Evolutionary conservation across 2,888 invertebrate genomes (phyloP).

Genomic region (Alloscopus bannaensis): DNA sequence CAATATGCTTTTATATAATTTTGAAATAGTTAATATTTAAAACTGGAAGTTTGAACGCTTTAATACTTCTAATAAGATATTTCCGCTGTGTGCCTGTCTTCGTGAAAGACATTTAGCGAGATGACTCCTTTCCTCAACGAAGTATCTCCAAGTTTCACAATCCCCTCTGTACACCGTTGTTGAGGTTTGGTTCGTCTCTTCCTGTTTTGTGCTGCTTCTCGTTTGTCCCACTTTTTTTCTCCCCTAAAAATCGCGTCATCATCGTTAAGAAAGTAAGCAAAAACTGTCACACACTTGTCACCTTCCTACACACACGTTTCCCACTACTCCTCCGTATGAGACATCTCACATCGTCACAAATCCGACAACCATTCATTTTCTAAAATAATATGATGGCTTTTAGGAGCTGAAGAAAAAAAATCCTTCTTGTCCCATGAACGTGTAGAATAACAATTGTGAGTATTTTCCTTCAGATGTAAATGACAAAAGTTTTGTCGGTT

Average conservation of each 20-base stretch:
- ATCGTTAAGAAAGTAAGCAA: conserved; percentile 53
- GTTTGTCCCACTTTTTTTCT: conserved; percentile 36
- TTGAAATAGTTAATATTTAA: too few species aligned
- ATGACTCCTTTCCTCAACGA: too few species aligned
- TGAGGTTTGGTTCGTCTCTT: too few species aligned
- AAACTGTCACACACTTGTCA: conserved; percentile 54
- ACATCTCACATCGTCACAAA: conserved; percentile 49
- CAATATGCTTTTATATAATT: too few species aligned
- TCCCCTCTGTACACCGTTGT: too few species aligned
- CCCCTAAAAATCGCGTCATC: conserved; percentile 28
- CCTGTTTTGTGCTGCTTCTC: conserved; percentile 18
- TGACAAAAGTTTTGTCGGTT: conserved; percentile 51
- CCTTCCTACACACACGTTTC: not conserved
- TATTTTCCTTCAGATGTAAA: conserved; percentile 42
- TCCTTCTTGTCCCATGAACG: conserved; percentile 1
- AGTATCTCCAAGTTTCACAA: too few species aligned
- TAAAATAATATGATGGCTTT: conserved; percentile 39
- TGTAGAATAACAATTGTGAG: conserved; percentile 55
- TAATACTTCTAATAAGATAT: too few species aligned
- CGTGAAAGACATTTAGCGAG: too few species aligned
- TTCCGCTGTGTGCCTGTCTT: too few species aligned
- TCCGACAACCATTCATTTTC: conserved; percentile 51
- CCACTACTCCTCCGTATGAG: conserved; percentile 33
- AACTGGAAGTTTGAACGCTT: too few species aligned
- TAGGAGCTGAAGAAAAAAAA: conserved; percentile 21